A percentile compares a stretch with the other conserved stretches of the same genome.
phyloP scores from a whole-genome alignment of 1,140 invertebrate genomes.

The Phortica variegata region DNA sequence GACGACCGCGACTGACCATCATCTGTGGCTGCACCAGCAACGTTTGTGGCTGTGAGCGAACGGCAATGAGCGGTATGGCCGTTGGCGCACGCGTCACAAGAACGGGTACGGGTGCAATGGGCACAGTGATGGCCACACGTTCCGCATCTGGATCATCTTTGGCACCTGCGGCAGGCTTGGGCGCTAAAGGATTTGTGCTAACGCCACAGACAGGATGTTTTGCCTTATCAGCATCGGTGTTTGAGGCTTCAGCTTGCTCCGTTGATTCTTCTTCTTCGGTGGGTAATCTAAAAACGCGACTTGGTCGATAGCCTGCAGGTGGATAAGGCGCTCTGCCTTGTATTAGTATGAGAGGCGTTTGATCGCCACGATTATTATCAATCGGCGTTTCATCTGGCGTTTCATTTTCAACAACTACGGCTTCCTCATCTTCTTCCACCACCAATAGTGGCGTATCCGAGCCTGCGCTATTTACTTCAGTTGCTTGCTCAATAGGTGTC shows the following conservation, averaged over 20 bases:
- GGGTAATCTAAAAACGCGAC: slow-evolving; percentile 39
- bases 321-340: slow-evolving; percentile 46
- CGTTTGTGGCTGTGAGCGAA: slow-evolving; percentile 34
- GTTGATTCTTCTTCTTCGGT: slow-evolving; percentile 22
- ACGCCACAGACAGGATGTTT: slow-evolving; percentile 46
- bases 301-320: slow-evolving; percentile 40
- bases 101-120: slow-evolving; percentile 36
- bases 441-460: slow-evolving; percentile 3
- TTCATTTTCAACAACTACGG: slow-evolving; percentile 14
- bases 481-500: no score
- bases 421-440: slow-evolving; percentile 18
- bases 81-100: slow-evolving; percentile 28
- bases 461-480: slow-evolving; percentile 22
- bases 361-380: no score
- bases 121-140: slow-evolving; percentile 35
- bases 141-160: slow-evolving; percentile 43
- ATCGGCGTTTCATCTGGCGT: no score
- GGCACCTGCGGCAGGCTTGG: slow-evolving; percentile 39
- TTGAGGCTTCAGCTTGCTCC: slow-evolving; percentile 5
- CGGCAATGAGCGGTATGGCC: slow-evolving; percentile 36
- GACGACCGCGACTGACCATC: no score
- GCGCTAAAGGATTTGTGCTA: slow-evolving; percentile 44
- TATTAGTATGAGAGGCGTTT: no score
- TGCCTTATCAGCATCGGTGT: slow-evolving; percentile 18
- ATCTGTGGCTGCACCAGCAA: slow-evolving; percentile 17